A percentile compares a stretch with the other conserved stretches of the same genome.
phyloP scores from a whole-genome alignment of 2,797 vertebrate genomes.

The Sebastes kiyomatsui region DNA sequence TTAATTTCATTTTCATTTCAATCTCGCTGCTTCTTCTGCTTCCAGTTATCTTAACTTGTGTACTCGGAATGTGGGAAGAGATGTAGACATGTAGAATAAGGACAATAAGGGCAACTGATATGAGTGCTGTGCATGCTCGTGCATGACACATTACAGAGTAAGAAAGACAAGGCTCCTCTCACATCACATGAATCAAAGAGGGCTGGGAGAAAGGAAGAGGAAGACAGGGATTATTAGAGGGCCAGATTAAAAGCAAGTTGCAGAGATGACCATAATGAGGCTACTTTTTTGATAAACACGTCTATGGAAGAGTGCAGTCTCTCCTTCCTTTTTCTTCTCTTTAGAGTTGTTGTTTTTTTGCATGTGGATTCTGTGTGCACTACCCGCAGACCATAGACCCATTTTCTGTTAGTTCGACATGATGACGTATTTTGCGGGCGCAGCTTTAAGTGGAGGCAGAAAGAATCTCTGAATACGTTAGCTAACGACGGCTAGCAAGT shows the following conservation, averaged over 20 bases:
- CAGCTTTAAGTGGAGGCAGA: too few species aligned
- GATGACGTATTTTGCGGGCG: too few species aligned
- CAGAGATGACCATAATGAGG: not conserved
- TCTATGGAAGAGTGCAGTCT: not conserved
- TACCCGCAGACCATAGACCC: not conserved
- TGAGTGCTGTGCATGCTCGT: not conserved
- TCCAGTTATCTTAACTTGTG: conserved; percentile 41
- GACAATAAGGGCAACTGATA: not conserved
- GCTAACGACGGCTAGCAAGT: too few species aligned
- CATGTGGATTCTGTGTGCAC: not conserved
- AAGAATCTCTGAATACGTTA: too few species aligned
- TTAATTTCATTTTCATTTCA: not conserved
- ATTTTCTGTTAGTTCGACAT: not conserved
- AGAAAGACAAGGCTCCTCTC: not conserved
- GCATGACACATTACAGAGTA: not conserved
- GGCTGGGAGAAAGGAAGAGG: not conserved
- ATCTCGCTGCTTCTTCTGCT: not conserved
- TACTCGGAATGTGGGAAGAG: conserved; percentile 38
- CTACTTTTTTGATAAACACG: not conserved
- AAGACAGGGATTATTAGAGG: not conserved
- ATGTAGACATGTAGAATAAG: not conserved
- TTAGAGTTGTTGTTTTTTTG: conserved; percentile 4
- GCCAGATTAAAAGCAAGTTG: not conserved
- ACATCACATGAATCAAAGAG: not conserved
- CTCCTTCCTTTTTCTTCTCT: not conserved